Evolutionary conservation across 1,140 invertebrate genomes (phyloP), one percentile per base, ranked within the genome.

Genomic region (Tetragnatha versicolor): DNA sequence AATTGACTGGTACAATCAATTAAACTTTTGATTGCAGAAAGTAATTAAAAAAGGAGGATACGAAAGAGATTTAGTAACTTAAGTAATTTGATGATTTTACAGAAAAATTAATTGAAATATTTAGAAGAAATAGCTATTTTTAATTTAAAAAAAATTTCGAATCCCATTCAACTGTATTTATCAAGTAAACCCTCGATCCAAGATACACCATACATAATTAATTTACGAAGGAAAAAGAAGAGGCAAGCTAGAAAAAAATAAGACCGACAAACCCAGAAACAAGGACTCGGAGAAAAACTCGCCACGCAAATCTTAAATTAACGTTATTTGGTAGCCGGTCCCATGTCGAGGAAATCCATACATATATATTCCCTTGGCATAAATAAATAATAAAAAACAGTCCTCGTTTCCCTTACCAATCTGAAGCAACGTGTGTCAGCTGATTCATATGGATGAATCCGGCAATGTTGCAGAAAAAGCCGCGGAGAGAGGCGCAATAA

Each of bases 321-420:
- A 63, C 72, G 72, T 75, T 63, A 61, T 75, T 75, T 75, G 72
- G 72, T 63, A 63, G 22, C 29, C n/a, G 72, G 72, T 75, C 55
- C 72, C 72, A 55, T 29, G 68, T 68, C 65, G 42, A 70, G 25
- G n/a, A 70, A 63, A 58, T 61, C 58, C 58, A 75, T 63, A 75
- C 72, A 75, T 75, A 61, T 47, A 61, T 42, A 61, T 47, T 63
- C 42, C 5, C 12, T n/a, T n/a, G 42, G 72, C 61, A 75, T 75
- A 75, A 75, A 75, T 75, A 75, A 75, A 75, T 75, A 75, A 75
- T 75, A 75, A 75, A 75, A 75, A 73, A 70, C 2, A 2, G 61
- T 7, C 25, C 35, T 29, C 35, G 20, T 51, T 73, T 73, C 45
- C 45, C 72, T 22, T 45, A 39, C 51, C 47, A 70, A 70, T 55